Conservation (phyloP, 2,113 vertebrate species). For the Chaetodon auriga region DNA sequence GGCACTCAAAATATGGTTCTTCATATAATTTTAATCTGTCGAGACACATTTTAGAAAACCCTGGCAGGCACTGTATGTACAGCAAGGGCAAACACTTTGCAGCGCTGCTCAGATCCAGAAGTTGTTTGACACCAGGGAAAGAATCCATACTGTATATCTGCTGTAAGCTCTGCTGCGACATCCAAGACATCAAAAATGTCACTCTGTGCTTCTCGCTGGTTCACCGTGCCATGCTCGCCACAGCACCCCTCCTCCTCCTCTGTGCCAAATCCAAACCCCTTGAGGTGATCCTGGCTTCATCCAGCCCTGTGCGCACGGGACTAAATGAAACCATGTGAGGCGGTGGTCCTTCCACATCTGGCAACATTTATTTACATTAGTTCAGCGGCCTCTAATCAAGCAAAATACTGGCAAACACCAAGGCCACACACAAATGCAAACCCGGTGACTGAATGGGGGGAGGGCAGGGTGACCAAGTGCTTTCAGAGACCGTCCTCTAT, state of each 20-base stretch:
- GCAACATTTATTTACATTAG: conserved; percentile 76
- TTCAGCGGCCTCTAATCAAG: conserved; percentile 73
- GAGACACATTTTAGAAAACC: background rate
- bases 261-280: conserved; percentile 24
- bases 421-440: conserved; percentile 64
- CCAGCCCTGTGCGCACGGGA: background rate
- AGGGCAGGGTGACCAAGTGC: conserved; percentile 5
- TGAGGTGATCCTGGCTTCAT: conserved; percentile 20
- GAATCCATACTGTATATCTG: background rate
- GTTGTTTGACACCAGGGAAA: background rate
- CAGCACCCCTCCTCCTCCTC: background rate
- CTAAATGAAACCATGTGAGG: conserved; percentile 67
- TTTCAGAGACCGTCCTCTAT: conserved; percentile 3
- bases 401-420: conserved; percentile 41
- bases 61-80: background rate
- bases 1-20: conserved; percentile 18
- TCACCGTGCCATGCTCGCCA: conserved; percentile 1
- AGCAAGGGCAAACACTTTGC: background rate
- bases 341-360: conserved; percentile 70
- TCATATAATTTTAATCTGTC: conserved; percentile 19
- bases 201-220: background rate
- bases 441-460: conserved; percentile 4
- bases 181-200: background rate
- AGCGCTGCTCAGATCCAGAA: background rate
- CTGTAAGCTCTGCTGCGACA: background rate